phyloP scores from a whole-genome alignment of 2,113 vertebrate genomes.

The Eulacestoma nigropectus region DNA sequence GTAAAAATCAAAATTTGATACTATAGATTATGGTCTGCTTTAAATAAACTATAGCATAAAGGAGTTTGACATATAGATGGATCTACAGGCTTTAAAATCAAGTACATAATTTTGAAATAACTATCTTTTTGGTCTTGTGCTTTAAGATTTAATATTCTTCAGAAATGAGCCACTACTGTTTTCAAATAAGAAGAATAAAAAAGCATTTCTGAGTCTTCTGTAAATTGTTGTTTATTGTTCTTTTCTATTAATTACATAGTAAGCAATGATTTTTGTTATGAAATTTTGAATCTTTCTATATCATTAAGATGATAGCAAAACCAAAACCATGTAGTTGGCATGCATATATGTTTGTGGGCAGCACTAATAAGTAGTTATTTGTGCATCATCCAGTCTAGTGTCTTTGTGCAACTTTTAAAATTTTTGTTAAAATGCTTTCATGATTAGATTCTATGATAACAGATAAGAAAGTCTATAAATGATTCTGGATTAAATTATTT shows the following conservation, averaged over 20 bases:
- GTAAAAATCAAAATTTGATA: neutral
- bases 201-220: neutral
- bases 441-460: neutral
- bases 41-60: neutral
- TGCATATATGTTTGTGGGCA: neutral
- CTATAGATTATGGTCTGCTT: neutral
- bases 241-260: neutral
- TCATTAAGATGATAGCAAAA: neutral
- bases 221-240: neutral
- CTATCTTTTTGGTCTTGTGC: neutral
- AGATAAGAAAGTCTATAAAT: neutral
- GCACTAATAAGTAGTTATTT: neutral
- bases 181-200: neutral
- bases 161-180: neutral
- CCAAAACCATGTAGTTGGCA: neutral
- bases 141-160: neutral
- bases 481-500: neutral
- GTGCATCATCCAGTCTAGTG: neutral
- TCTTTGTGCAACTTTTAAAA: neutral
- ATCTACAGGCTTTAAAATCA: neutral
- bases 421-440: neutral
- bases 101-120: neutral
- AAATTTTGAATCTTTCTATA: neutral
- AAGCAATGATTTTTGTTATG: neutral
- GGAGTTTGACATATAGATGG: neutral